Percentiles rank a stretch among this genome's conserved stretches.
These are phyloP conservation scores for Callinectes sapidus DNA, from an alignment of 2,888 invertebrate genomes.

Conservation along the genomic window DNA sequence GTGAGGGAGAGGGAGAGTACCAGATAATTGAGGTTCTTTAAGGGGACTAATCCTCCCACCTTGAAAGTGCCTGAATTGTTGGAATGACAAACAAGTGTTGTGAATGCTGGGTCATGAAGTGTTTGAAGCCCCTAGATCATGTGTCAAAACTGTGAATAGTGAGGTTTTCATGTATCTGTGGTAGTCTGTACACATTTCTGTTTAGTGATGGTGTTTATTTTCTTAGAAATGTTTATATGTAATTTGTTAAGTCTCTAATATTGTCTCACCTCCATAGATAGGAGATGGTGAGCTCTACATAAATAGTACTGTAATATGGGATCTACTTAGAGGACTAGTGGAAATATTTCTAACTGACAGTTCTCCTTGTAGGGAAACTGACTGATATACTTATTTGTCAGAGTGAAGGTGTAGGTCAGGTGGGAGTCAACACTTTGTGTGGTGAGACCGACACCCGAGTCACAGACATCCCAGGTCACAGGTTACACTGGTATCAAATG, in stretches of 20 bases:
- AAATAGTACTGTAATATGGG: neutral
- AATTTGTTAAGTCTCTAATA: neutral
- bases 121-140: neutral
- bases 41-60: neutral
- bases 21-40: constrained; percentile 16
- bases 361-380: neutral
- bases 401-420: neutral
- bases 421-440: neutral
- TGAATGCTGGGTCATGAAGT: neutral
- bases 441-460: neutral
- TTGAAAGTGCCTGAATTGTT: constrained; percentile 14
- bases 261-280: neutral
- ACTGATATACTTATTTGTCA: neutral
- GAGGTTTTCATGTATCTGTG: neutral
- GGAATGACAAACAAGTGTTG: neutral
- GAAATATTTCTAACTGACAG: neutral
- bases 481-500: neutral
- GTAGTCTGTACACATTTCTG: constrained; percentile 9
- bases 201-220: constrained; percentile 24
- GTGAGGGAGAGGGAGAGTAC: neutral
- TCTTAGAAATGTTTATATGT: constrained; percentile 18
- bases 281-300: neutral
- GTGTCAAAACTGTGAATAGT: constrained; percentile 8
- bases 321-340: neutral
- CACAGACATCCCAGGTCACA: neutral